These are phyloP conservation scores for Bombus fervidus DNA, from an alignment of 1,140 invertebrate genomes.

Conservation along the genomic window DNA sequence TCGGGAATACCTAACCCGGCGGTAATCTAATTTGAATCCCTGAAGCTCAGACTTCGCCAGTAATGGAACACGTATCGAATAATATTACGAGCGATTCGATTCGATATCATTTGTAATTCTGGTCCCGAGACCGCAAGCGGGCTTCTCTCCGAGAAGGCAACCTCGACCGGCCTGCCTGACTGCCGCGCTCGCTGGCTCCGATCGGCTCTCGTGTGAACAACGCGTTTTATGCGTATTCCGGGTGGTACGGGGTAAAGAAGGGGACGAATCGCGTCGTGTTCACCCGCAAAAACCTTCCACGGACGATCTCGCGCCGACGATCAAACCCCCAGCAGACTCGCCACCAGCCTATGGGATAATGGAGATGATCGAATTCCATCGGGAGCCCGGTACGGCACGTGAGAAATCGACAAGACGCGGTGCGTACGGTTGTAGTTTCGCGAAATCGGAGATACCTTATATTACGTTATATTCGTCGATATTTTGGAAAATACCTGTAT, in stretches of 20 bases:
- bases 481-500: not conserved
- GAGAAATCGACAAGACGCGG: not conserved
- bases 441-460: too few relatives aligned
- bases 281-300: constrained; percentile 15
- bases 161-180: not conserved
- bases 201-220: constrained; percentile 51
- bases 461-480: too few relatives aligned
- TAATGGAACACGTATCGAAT: constrained; percentile 83
- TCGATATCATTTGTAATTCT: constrained; percentile 79
- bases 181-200: not conserved
- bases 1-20: constrained; percentile 54
- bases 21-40: constrained; percentile 82
- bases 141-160: constrained; percentile 12
- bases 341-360: not conserved
- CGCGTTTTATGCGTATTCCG: constrained; percentile 55
- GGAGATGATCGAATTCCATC: constrained; percentile 22
- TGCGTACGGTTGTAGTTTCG: too few relatives aligned
- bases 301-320: not conserved
- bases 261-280: constrained; percentile 1
- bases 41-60: constrained; percentile 47
- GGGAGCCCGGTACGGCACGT: not conserved
- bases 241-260: constrained; percentile 17
- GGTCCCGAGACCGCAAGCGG: constrained; percentile 64
- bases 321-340: constrained; percentile 26
- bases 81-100: constrained; percentile 80